Evolutionary conservation across 2,797 vertebrate genomes (phyloP), one percentile per base, ranked within the genome.

Genomic region (Apogon hyalosoma): DNA sequence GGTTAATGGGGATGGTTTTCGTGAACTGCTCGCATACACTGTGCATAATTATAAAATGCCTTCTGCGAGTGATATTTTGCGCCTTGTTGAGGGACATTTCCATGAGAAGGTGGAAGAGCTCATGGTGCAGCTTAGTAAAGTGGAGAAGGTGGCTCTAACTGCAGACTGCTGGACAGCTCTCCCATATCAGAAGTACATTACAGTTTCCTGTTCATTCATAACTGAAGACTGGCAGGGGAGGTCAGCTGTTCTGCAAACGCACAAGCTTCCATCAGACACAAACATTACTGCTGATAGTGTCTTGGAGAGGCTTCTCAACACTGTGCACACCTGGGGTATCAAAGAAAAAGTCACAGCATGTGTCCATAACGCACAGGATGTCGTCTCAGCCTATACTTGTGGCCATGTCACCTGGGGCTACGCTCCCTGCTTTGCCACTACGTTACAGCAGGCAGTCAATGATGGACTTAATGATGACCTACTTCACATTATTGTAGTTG

Each of bases 191-290:
- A 82, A 66, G 18, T 92, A 90, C 52, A 14, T 90, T 0, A 89
- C 88, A 0, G n/a, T 91, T 1, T 88, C 80, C 19, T 92, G 91
- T 41, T 90, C 87, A 0, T 92, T 88, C 78, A 90, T 91, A 10
- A 88, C 88, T 0, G 87, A 90, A 3, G 83, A 90, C 55, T 92
- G 90, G 90, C 82, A 87, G 57, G 73, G 83, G 14, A 85, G 54
- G 75, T 82, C 86, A 0, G 83, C 82, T 4, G 90, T 90, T 54
- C 84, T 90, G 73, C 84, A 89, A 43, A 90, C 87, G 0, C 78
- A 86, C 58, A 86, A 77, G 61, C 79, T 90, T 0, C 40, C 79
- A 1, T 50, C 86, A 0, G 74, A 72, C 54, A 47, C 58, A 16
- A 65, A 48, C 16, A 11, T 58, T 0, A 40, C 47, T 0, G 13